Conservation (phyloP, 2,888 invertebrate species). For the Pseudococcus longispinus region DNA sequence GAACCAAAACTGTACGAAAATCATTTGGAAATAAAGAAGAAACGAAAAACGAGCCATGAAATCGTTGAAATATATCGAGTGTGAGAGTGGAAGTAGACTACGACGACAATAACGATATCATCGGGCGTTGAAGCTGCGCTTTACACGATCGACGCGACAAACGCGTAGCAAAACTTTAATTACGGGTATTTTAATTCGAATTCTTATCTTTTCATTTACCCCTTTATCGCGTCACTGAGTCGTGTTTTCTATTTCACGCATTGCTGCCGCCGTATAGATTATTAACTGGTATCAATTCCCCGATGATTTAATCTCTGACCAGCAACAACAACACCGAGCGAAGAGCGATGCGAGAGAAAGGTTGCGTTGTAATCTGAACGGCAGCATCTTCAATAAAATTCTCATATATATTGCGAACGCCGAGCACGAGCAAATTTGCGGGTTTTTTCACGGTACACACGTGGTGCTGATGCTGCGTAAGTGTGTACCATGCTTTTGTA, state of each 20-base stretch:
- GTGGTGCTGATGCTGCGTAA: not conserved
- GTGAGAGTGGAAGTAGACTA: not conserved
- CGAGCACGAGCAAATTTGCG: not conserved
- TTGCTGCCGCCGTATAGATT: constrained; percentile 3
- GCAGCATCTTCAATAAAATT: constrained; percentile 18
- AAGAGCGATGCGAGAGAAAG: not conserved
- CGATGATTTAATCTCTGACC: constrained; percentile 25
- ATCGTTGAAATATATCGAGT: not conserved
- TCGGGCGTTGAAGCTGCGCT: not conserved
- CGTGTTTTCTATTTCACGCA: constrained; percentile 19
- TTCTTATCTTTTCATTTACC: constrained; percentile 38
- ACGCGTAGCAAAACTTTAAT: constrained; percentile 23
- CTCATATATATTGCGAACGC: not conserved
- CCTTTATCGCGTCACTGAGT: constrained; percentile 31
- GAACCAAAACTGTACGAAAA: not conserved
- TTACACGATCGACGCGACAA: not conserved
- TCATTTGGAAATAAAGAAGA: not conserved
- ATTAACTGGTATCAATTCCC: constrained; percentile 20
- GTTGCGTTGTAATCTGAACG: constrained; percentile 25
- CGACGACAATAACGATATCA: not conserved
- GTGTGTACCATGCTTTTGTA: not conserved
- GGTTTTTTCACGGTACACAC: constrained; percentile 14
- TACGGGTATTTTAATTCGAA: constrained; percentile 20
- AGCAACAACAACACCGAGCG: not conserved
- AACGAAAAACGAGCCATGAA: not conserved